Evolutionary conservation across 2,888 invertebrate genomes (phyloP).

Genomic region (Hybos culiciformis): DNA sequence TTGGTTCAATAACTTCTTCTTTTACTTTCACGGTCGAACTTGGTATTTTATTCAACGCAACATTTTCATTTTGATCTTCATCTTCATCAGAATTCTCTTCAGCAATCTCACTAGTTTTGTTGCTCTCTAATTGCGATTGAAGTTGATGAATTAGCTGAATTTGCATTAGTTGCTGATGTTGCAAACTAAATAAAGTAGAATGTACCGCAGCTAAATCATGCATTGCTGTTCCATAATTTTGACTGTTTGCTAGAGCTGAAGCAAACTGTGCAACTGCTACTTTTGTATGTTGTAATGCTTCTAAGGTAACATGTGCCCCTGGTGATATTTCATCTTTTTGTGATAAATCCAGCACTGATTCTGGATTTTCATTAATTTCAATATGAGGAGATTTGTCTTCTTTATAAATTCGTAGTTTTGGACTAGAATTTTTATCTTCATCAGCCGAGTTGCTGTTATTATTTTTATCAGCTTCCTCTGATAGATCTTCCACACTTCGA

Average conservation of each 20-base stretch:
- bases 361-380: constrained; percentile 12
- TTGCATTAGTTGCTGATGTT: constrained; percentile 92
- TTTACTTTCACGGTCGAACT: not conserved
- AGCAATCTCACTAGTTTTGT: constrained; percentile 16
- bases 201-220: constrained; percentile 79
- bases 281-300: constrained; percentile 84
- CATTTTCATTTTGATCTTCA: constrained; percentile 11
- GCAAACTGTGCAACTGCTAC: constrained; percentile 75
- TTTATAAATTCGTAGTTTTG: not conserved
- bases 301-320: constrained; percentile 69
- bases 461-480: constrained; percentile 4
- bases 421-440: not conserved
- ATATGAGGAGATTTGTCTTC: not conserved
- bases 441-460: constrained; percentile 6
- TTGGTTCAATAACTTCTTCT: too few relatives aligned
- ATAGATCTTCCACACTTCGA: not conserved
- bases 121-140: constrained; percentile 60
- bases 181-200: constrained; percentile 81
- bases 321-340: constrained; percentile 1
- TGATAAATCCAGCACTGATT: constrained; percentile 29
- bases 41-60: constrained; percentile 2
- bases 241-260: constrained; percentile 67
- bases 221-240: constrained; percentile 61
- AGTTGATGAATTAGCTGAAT: constrained; percentile 87
- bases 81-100: constrained; percentile 7